A percentile compares a stretch with the other conserved stretches of the same genome.
phyloP scores from a whole-genome alignment of 2,888 invertebrate species.

The Folsomia manolachei region DNA sequence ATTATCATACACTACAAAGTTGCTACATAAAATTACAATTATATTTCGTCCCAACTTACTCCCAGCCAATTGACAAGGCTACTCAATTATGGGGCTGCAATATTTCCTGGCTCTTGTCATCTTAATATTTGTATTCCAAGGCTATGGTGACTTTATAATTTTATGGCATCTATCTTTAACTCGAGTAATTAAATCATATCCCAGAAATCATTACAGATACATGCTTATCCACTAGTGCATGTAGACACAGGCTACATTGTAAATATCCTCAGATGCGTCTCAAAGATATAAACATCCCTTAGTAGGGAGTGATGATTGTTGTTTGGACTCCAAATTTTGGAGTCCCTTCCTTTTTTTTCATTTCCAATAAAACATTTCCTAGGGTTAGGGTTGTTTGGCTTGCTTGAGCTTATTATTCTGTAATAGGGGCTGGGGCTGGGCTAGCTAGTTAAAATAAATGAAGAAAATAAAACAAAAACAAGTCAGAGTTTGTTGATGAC shows the following conservation, averaged over 20 bases:
- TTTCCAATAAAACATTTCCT: background rate
- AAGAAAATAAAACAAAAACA: conserved; percentile 26
- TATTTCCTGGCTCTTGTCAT: background rate
- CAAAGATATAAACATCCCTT: background rate
- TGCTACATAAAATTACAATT: conserved; percentile 9
- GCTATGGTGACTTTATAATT: background rate
- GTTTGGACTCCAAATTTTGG: too few species aligned
- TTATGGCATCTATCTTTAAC: background rate
- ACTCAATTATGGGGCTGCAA: background rate
- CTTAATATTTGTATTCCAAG: background rate
- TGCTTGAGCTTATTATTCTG: too few species aligned
- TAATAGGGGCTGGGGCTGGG: background rate
- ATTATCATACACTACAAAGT: conserved; percentile 4
- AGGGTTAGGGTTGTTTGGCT: background rate
- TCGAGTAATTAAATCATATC: conserved; percentile 2
- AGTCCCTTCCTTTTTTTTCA: background rate
- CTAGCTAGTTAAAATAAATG: conserved; percentile 13
- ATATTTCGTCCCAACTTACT: conserved; percentile 2
- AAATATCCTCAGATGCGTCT: too few species aligned
- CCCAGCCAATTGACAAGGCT: background rate
- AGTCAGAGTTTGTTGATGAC: conserved; percentile 2
- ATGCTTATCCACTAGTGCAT: too few species aligned
- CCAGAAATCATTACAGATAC: too few species aligned
- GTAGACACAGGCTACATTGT: too few species aligned
- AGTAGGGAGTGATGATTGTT: background rate